These are phyloP conservation scores for Podabrus alpinus DNA, from an alignment of 2,888 invertebrate species.

Conservation along the genomic window DNA sequence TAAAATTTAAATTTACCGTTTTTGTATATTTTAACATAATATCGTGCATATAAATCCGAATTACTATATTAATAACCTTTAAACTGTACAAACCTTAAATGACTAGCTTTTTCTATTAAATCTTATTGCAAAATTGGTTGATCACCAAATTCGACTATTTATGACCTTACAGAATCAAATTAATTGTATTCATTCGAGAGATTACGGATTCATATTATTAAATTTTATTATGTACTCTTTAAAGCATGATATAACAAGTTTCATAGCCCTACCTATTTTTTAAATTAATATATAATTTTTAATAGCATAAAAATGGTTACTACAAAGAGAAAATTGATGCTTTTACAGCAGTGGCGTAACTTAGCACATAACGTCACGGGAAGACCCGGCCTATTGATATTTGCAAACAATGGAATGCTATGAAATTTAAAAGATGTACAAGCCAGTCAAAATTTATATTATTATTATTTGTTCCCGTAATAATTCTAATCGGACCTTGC, in stretches of 20 bases:
- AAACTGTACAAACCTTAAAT: background rate
- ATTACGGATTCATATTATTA: background rate
- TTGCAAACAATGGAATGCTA: background rate
- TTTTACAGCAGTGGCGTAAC: background rate
- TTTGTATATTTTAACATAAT: background rate
- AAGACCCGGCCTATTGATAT: background rate
- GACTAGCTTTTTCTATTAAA: background rate
- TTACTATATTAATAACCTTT: background rate
- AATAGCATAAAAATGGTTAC: background rate
- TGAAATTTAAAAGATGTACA: background rate
- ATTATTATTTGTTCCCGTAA: background rate
- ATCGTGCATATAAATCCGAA: background rate
- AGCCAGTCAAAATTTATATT: too few species aligned
- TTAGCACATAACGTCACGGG: background rate
- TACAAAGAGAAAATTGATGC: background rate
- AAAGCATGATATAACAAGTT: background rate
- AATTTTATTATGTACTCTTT: background rate
- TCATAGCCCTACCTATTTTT: background rate
- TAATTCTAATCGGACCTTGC: background rate
- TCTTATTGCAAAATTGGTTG: background rate
- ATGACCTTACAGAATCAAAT: background rate
- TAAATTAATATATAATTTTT: background rate
- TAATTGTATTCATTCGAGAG: background rate
- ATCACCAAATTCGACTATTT: slow-evolving; percentile 6
- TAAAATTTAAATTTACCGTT: background rate